These are phyloP conservation scores for Chloromyia formosa DNA, from an alignment of 2,888 invertebrate species.

Conservation along the genomic window DNA sequence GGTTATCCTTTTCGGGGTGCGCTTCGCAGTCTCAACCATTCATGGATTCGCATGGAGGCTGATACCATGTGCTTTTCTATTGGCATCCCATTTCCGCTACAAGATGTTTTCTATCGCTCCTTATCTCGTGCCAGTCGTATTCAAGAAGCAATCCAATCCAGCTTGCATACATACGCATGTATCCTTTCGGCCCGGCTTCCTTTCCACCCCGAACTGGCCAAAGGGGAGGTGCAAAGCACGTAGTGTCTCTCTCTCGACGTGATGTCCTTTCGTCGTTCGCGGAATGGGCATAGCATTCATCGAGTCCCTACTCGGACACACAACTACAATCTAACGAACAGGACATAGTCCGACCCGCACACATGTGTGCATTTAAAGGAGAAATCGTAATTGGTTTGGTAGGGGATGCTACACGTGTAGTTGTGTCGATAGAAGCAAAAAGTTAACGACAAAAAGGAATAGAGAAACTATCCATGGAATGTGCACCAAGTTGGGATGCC, in stretches of 20 bases:
- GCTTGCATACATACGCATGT: slow-evolving; percentile 6
- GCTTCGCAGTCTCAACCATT: slow-evolving; percentile 7
- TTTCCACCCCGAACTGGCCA: slow-evolving; percentile 13
- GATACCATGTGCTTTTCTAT: slow-evolving; percentile 30
- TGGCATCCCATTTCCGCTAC: slow-evolving; percentile 1
- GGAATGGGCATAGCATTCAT: not conserved
- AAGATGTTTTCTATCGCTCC: slow-evolving; percentile 19
- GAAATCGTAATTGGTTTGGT: not conserved
- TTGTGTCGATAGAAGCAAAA: not conserved
- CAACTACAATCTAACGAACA: slow-evolving; percentile 11
- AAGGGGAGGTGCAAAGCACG: slow-evolving; percentile 31
- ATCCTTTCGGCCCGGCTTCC: not conserved
- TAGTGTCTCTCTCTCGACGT: not conserved
- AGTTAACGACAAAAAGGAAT: not conserved
- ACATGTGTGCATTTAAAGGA: not conserved
- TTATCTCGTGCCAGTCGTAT: not conserved
- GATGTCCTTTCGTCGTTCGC: slow-evolving; percentile 1
- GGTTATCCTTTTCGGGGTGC: not conserved
- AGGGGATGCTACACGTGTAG: slow-evolving; percentile 5
- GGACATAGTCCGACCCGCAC: not conserved
- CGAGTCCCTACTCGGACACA: slow-evolving; percentile 12
- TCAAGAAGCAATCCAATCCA: slow-evolving; percentile 1
- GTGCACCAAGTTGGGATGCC: slow-evolving; percentile 26
- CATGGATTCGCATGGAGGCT: slow-evolving; percentile 8
- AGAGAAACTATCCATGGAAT: slow-evolving; percentile 32